Evolutionary conservation across 2,797 vertebrate species (phyloP).

Genomic region (Parotocinclus haroldoi): DNA sequence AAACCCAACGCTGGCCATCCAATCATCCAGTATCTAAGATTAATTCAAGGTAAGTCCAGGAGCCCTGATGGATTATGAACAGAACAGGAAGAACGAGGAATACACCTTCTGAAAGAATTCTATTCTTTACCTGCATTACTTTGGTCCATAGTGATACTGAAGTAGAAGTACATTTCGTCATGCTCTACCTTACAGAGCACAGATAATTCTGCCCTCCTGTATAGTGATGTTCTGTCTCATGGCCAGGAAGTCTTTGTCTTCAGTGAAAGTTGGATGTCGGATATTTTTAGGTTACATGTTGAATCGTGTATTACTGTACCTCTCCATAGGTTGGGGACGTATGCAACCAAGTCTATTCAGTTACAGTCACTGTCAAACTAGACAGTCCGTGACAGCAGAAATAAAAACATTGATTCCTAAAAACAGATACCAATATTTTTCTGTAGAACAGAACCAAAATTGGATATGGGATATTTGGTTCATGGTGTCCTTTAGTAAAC

Average conservation of each 20-base stretch:
- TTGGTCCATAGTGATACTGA: no score
- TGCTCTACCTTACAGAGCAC: neutral
- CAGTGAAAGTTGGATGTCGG: neutral
- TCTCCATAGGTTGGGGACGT: no score
- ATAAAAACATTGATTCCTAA: neutral
- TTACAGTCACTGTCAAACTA: neutral
- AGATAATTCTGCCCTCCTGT: neutral
- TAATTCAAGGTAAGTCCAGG: no score
- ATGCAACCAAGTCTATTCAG: neutral
- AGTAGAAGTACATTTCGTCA: neutral
- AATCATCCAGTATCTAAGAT: no score
- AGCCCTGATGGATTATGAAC: no score
- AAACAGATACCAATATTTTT: neutral
- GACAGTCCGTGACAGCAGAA: constrained; percentile 22
- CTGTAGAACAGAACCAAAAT: constrained; percentile 2
- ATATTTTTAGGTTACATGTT: neutral
- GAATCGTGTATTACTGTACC: no score
- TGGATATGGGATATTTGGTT: constrained; percentile 3
- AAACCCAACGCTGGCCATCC: no score
- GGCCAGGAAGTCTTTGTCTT: no score
- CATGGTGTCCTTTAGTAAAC: neutral
- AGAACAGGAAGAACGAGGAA: no score
- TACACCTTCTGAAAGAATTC: no score
- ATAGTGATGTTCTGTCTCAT: neutral
- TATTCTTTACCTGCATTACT: no score